Evolutionary conservation across 2,888 invertebrate genomes (phyloP).

Genomic region (Ormyrus nitidulus): DNA sequence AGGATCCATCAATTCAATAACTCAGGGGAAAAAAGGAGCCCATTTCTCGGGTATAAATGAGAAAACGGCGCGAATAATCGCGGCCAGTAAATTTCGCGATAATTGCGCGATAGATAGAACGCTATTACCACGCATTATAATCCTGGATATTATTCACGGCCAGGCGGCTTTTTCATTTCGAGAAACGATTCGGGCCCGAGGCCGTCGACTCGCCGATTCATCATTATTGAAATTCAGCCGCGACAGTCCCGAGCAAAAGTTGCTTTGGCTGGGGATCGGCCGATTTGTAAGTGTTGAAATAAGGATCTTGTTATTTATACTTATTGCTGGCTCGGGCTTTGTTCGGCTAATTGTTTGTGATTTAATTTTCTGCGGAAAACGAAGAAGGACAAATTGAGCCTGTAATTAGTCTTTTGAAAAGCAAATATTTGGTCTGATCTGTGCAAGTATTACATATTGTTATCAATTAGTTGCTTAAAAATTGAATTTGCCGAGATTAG

Average conservation of each 20-base stretch:
- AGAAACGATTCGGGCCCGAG: constrained; percentile 1
- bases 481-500: too few species aligned
- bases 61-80: constrained; percentile 36
- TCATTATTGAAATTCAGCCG: constrained; percentile 14
- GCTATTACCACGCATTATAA: neutral
- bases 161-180: constrained; percentile 18
- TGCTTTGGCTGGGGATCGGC: neutral
- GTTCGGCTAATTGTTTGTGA: too few species aligned
- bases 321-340: too few species aligned
- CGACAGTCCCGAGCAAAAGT: neutral
- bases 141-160: constrained; percentile 40
- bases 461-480: too few species aligned
- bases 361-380: too few species aligned
- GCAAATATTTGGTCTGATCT: too few species aligned
- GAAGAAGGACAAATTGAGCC: too few species aligned
- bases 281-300: too few species aligned
- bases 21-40: neutral
- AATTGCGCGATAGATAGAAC: constrained; percentile 4
- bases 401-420: too few species aligned
- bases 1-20: constrained; percentile 27
- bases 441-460: too few species aligned
- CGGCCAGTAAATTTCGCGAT: neutral
- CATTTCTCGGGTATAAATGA: constrained; percentile 6
- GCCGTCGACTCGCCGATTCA: constrained; percentile 7
- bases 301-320: too few species aligned